Conservation (phyloP, 2,113 vertebrate genomes). For the Sardina pilchardus region DNA sequence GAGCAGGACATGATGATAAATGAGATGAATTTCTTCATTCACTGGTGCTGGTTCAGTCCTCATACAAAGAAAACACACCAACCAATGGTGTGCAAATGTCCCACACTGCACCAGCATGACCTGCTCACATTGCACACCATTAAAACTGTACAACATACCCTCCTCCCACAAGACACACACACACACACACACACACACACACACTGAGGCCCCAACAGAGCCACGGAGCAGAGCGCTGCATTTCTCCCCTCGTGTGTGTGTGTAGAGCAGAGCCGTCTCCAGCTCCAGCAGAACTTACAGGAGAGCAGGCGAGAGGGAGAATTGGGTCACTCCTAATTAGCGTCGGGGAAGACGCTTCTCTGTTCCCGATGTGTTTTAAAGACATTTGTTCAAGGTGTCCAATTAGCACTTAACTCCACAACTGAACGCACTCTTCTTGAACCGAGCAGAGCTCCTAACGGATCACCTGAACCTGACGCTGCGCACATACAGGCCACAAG, state of each 20-base stretch:
- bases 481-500: no score
- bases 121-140: no score
- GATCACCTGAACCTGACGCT: neutral
- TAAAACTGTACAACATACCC: no score
- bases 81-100: no score
- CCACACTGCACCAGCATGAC: no score
- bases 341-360: neutral
- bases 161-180: no score
- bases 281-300: neutral
- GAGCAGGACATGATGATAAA: no score
- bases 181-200: neutral
- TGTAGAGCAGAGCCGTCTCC: neutral
- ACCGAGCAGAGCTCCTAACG: neutral
- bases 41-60: no score
- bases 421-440: neutral
- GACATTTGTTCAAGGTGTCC: constrained; percentile 12
- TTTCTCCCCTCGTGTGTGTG: neutral
- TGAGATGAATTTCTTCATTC: no score
- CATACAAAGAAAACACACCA: no score
- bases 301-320: neutral
- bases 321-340: neutral
- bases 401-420: neutral
- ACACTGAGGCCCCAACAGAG: neutral
- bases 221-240: no score
- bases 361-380: neutral